phyloP scores from a whole-genome alignment of 2,113 vertebrate species.

The Rutilus rutilus region DNA sequence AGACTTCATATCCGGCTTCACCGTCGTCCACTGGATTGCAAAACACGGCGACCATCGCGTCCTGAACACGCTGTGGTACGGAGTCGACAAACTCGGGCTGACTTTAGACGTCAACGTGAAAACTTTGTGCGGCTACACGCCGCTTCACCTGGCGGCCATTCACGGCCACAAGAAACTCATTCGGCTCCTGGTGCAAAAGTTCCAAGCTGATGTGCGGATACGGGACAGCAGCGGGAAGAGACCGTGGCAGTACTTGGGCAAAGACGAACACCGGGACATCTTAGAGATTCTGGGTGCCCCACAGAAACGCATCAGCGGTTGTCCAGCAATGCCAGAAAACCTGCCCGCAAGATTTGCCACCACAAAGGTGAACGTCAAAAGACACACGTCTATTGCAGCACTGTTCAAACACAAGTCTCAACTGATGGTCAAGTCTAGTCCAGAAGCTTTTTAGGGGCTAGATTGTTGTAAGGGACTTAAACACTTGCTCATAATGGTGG shows the following conservation, averaged over 20 bases:
- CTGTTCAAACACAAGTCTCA: slow-evolving; percentile 75
- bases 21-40: slow-evolving; percentile 92
- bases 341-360: slow-evolving; percentile 4
- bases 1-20: slow-evolving; percentile 93
- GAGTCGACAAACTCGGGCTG: slow-evolving; percentile 73
- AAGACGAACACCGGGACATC: slow-evolving; percentile 70
- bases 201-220: slow-evolving; percentile 78
- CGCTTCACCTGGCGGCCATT: slow-evolving; percentile 90
- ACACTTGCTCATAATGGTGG: not conserved
- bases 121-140: slow-evolving; percentile 87
- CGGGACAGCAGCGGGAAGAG: slow-evolving; percentile 85
- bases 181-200: slow-evolving; percentile 84
- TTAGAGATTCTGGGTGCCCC: slow-evolving; percentile 85
- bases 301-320: not conserved
- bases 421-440: slow-evolving; percentile 45
- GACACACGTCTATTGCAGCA: slow-evolving; percentile 71
- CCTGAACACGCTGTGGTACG: slow-evolving; percentile 82
- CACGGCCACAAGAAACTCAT: slow-evolving; percentile 84
- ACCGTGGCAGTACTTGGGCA: slow-evolving; percentile 88
- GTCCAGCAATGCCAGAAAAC: slow-evolving; percentile 2
- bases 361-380: slow-evolving; percentile 62
- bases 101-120: slow-evolving; percentile 79
- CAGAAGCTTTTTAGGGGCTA: slow-evolving; percentile 45
- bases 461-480: not conserved
- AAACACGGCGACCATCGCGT: slow-evolving; percentile 86